These are phyloP conservation scores for Subanguina moxae DNA, from an alignment of 1,140 invertebrate genomes.

Conservation along the genomic window DNA sequence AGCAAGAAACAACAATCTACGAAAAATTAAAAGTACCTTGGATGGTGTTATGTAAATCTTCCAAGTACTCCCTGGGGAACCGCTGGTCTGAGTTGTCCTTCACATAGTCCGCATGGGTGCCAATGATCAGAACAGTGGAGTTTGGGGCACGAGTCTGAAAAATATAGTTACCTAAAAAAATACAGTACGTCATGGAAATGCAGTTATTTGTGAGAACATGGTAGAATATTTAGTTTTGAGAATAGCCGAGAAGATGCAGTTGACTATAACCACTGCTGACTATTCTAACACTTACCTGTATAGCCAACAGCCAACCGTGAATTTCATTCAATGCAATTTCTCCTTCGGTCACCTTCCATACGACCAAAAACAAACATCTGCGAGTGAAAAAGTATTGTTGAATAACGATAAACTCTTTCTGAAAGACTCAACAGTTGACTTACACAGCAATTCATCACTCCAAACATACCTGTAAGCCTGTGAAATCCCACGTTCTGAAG, in stretches of 20 bases:
- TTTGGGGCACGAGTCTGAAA: slow-evolving; percentile 80
- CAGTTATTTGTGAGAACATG: too few species aligned
- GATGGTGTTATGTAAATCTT: slow-evolving; percentile 81
- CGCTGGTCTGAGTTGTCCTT: slow-evolving; percentile 64
- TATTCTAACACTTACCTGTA: slow-evolving; percentile 67
- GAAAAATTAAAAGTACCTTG: slow-evolving; percentile 63
- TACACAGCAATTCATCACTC: slow-evolving; percentile 34
- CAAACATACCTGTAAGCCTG: slow-evolving; percentile 71
- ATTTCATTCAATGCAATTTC: slow-evolving; percentile 82
- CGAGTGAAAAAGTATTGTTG: slow-evolving; percentile 97
- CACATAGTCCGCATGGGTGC: slow-evolving; percentile 86
- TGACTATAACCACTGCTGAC: too few species aligned
- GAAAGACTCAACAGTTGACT: slow-evolving; percentile 18
- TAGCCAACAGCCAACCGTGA: slow-evolving; percentile 88
- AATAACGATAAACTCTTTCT: slow-evolving; percentile 87
- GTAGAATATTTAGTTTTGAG: too few species aligned
- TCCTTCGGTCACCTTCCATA: slow-evolving; percentile 90
- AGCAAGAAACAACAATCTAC: background rate
- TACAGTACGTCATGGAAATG: too few species aligned
- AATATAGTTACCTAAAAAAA: too few species aligned
- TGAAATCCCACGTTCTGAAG: slow-evolving; percentile 99
- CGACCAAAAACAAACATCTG: slow-evolving; percentile 85
- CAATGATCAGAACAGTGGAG: slow-evolving; percentile 86
- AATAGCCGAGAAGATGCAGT: too few species aligned
- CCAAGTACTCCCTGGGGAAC: slow-evolving; percentile 70